Percentiles rank a stretch among this genome's conserved stretches.
Conservation (phyloP, 2,797 vertebrate genomes). For the Falco novaeseelandiae region DNA sequence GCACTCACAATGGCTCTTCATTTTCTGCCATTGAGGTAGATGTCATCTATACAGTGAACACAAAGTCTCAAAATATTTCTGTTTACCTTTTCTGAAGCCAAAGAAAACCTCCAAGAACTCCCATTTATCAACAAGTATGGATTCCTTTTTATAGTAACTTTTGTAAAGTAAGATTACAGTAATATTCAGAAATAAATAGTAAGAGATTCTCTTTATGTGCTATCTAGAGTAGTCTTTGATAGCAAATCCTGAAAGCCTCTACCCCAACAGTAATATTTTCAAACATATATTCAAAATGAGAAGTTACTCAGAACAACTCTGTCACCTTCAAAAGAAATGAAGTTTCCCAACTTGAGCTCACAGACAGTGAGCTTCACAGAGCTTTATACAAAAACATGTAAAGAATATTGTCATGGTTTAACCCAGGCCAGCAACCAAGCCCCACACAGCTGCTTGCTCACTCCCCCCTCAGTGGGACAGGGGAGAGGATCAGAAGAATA, state of each 20-base stretch:
- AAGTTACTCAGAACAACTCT: neutral
- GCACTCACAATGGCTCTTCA: neutral
- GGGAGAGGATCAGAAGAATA: too few relatives aligned
- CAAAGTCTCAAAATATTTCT: neutral
- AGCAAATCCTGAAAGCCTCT: neutral
- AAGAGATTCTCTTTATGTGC: neutral
- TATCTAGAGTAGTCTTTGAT: neutral
- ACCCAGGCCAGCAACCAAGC: too few relatives aligned
- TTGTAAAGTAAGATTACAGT: neutral
- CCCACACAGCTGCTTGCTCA: too few relatives aligned
- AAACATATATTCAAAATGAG: neutral
- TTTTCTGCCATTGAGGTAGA: neutral
- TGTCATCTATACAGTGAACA: neutral
- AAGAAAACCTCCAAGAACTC: neutral
- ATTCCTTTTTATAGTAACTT: neutral
- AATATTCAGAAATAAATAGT: neutral
- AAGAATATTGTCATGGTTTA: neutral
- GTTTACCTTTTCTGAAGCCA: neutral
- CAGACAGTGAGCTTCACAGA: neutral
- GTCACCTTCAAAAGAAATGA: neutral
- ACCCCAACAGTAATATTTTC: neutral
- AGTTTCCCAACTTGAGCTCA: neutral
- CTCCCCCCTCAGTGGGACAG: too few relatives aligned
- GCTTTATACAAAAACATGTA: neutral
- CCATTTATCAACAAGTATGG: neutral